Base-by-base conservation (phyloP, 2,888 invertebrate genomes). In the Temnothorax unifasciatus region DNA sequence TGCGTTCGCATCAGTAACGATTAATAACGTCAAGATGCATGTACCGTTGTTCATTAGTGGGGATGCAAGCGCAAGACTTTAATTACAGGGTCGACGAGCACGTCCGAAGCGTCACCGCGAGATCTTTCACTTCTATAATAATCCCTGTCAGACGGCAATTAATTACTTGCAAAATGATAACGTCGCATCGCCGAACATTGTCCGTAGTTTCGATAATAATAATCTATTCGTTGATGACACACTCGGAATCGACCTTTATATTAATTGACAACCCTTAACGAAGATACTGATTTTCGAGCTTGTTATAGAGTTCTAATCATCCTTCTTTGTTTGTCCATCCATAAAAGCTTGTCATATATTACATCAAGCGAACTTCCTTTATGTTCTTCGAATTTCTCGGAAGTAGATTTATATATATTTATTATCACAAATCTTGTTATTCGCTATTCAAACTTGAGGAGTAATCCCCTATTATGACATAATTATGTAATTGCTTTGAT, bases 131-230 rank as follows among this genome's bases (percentile, higher is more conserved):
- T 64, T 50, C 57, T 73, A 69, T 73, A 69, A 82, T 74, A 74
- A 86, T 82, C 73, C 59, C 38, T n/a, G 79, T 69, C 74, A 64
- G 71, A 52, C 52, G 59, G 15, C 34, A 69, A 79, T 77, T 86
- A 86, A 85, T 85, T 83, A 86, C 59, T 85, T 38, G 59, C 77
- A 59, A 84, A 79, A 76, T 83, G 73, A 87, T 82, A 77, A 82
- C 85, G 63, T 68, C 29, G 44, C 54, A 68, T 84, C 63, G 61
- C 54, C 59, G n/a, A 54, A 25, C 29, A 71, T 71, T 71, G 41
- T 44, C 38, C 50, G 13, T 11, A 52, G 15, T 38, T 64, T 81
- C 47, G 21, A 73, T 81, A 74, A 73, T 81, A 74, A 73, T 59
- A 59, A 81, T 73, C n/a, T 25, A 41, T 41, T 59, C 21, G n/a